Evolutionary conservation across 2,888 invertebrate species (phyloP).

Genomic region (Bombyx huttoni): DNA sequence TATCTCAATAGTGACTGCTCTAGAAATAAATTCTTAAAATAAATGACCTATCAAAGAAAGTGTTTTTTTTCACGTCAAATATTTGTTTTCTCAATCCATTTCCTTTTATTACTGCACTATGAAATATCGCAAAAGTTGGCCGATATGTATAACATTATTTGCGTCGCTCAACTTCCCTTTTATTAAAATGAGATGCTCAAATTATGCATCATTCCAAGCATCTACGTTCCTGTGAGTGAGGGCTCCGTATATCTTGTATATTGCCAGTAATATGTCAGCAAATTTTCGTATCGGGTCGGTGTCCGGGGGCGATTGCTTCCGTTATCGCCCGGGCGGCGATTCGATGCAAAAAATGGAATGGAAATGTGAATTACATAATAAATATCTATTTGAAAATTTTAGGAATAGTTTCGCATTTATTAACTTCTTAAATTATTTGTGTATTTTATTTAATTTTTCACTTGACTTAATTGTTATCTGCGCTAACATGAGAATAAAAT

Average conservation of each 20-base stretch:
- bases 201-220: neutral
- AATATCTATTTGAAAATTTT: no score
- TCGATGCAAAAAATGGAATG: neutral
- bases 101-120: neutral
- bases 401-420: no score
- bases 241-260: slow-evolving; percentile 40
- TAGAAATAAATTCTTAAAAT: no score
- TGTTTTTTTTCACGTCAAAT: no score
- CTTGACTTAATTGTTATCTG: no score
- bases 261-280: slow-evolving; percentile 51
- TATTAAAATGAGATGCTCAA: neutral
- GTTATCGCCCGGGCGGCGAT: neutral
- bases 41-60: no score
- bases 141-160: neutral
- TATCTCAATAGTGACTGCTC: no score
- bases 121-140: neutral
- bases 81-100: no score
- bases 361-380: neutral
- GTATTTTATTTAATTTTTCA: no score
- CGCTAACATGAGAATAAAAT: no score
- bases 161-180: neutral
- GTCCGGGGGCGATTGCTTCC: neutral
- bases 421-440: no score
- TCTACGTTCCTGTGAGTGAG: slow-evolving; percentile 7
- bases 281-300: slow-evolving; percentile 25